Evolutionary conservation across 2,113 vertebrate genomes (phyloP).

Genomic region (Phalacrocorax brasilianus): DNA sequence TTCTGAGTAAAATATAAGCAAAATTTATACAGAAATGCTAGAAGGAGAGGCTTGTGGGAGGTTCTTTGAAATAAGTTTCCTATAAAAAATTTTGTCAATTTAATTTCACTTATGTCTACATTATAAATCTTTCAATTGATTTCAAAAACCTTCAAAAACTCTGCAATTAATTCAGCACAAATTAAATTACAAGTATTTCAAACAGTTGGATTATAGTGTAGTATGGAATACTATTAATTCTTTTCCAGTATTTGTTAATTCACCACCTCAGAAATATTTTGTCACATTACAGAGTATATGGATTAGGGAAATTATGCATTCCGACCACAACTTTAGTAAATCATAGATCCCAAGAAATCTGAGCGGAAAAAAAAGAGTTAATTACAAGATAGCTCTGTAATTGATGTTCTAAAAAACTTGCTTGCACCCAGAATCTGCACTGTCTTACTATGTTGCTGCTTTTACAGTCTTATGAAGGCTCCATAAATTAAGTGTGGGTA

Average conservation of each 20-base stretch:
- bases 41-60: background rate
- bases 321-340: background rate
- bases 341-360: background rate
- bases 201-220: background rate
- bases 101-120: background rate
- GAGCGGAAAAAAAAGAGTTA: background rate
- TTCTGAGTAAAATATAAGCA: background rate
- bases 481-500: background rate
- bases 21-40: background rate
- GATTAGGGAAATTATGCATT: background rate
- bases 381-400: background rate
- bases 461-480: background rate
- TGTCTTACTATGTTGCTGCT: background rate
- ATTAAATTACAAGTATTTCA: background rate
- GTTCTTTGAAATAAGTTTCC: background rate
- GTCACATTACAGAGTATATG: background rate
- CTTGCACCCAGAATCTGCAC: background rate
- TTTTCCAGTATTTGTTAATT: background rate
- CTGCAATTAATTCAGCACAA: background rate
- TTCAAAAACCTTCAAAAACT: background rate
- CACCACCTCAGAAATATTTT: background rate
- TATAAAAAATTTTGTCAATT: background rate
- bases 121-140: background rate
- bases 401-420: background rate
- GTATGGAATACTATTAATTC: background rate